Base-by-base conservation (phyloP, 2,888 invertebrate species). In the Xiphydria camelus region DNA sequence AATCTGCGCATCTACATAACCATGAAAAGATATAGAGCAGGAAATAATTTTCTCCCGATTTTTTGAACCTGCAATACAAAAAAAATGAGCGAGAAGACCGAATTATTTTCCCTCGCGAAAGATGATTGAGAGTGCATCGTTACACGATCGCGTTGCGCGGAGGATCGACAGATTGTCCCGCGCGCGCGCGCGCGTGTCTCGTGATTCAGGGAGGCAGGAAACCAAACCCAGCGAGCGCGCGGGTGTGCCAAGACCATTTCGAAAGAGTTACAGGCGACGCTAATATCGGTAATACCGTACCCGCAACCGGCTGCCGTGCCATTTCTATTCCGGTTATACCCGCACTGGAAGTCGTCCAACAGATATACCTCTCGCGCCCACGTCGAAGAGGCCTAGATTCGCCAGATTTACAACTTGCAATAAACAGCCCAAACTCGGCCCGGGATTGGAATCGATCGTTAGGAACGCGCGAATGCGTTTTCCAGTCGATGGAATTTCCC, bases 251-350 rank as follows among this genome's bases (percentile, higher is more conserved):
- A 68, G 62, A 60, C 62, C 62, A 62, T 69, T 69, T 54, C 55
- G 51, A 61, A 63, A 64, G 66, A 70, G 61, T 67, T 66, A 70
- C 62, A 53, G 57, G 53, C 58, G 59, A 69, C 61, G 61, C 64
- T 70, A 66, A 68, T 68, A 67, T 68, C 66, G 56, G 67, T 68
- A 70, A 68, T 68, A 62, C 61, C 57, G 53, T 55, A 43, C 54
- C 41, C 57, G 45, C 61, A 56, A 58, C 51, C 59, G 36, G 55
- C 52, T 34, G 46, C 47, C 52, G 38, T 52, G 47, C 42, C 49
- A 48, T 53, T 52, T 58, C 40, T 32, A 20, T 15, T 20, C 33
- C 29, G 29, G 29, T 15, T 29, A 12, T 35, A 45, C 53, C 47
- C 47, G 49, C 46, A 59, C 64, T 65, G 64, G 65, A 65, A 64